Base-by-base conservation (phyloP, 2,888 invertebrate species). In the Lutraria lutraria region DNA sequence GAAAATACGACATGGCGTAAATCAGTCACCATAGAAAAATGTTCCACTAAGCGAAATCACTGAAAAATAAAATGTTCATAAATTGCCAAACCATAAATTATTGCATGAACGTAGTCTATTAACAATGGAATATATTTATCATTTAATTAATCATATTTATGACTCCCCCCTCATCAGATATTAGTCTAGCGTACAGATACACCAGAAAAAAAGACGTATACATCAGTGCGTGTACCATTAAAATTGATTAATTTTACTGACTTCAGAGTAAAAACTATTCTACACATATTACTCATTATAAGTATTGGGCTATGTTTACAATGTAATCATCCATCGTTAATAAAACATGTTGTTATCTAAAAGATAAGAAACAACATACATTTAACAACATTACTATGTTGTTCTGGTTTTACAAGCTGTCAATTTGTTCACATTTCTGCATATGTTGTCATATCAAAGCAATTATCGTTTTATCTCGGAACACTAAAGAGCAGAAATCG, bases 401-500 rank as follows among this genome's bases (percentile, higher is more conserved):
- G 19, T 31, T 6, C 29, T 76, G 3, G 34, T 15, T 31, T 34
- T 31, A 76, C 31, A 76, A 3, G 29, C 31, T 19, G 31, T 76
- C 76, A 34, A 34, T 76, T 76, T 68, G 25, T 76, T 76, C 76
- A 76, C 19, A 76, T 34, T 31, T 34, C 76, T 34, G 34, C 31
- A n/a, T 31, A 34, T 15, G 29, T 25, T 76, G 76, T 76, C 76
- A 31, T 31, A 76, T n/a, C 34, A 13, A 31, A 76, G 76, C 31
- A 34, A 34, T 76, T 76, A 31, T 31, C 76, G 19, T 31, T 76
- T 34, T 31, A 76, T 76, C 76, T 31, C 6, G 3, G 29, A 15
- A 76, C 34, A 25, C 25, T 76, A 34, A 76, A 31, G 76, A 31
- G 6, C 76, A 31, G 31, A 76, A 76, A 76, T 13, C 76, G 31